phyloP scores from a whole-genome alignment of 2,113 vertebrate species.

The Callaeas wilsoni region DNA sequence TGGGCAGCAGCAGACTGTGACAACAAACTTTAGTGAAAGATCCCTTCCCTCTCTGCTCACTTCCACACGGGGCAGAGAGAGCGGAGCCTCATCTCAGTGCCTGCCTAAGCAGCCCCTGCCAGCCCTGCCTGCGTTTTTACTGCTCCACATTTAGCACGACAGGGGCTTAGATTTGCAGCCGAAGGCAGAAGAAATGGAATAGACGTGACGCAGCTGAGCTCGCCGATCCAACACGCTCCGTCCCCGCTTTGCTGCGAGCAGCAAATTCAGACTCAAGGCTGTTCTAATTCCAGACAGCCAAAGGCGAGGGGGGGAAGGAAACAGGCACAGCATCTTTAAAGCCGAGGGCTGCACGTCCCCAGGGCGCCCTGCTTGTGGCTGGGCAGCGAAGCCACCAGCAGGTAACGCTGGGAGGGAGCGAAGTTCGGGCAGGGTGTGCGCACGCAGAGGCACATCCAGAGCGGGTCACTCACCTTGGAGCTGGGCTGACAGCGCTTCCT shows the following conservation, averaged over 20 bases:
- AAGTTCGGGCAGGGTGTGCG: rapidly evolving
- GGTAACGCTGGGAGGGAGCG: not conserved
- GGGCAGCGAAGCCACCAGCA: rapidly evolving
- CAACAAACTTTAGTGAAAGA: not conserved
- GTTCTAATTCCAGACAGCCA: not conserved
- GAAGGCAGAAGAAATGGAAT: not conserved
- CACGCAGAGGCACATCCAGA: not conserved
- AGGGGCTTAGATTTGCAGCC: not conserved
- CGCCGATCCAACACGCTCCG: not conserved
- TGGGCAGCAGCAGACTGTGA: rapidly evolving
- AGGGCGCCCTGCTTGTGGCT: rapidly evolving
- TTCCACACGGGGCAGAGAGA: not conserved
- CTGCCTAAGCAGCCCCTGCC: not conserved
- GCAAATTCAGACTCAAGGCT: not conserved
- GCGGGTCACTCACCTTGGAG: slow-evolving; percentile 66
- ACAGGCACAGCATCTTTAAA: not conserved
- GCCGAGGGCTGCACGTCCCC: not conserved
- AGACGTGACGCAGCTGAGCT: not conserved
- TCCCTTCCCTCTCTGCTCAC: not conserved
- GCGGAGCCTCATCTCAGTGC: not conserved
- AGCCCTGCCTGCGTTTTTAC: not conserved
- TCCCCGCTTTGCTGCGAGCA: not conserved
- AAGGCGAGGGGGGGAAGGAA: not conserved
- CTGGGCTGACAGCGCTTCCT: slow-evolving; percentile 72
- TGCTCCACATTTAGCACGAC: not conserved